Evolutionary conservation across 2,797 vertebrate species (phyloP).

Genomic region (Epinephelus awoara): DNA sequence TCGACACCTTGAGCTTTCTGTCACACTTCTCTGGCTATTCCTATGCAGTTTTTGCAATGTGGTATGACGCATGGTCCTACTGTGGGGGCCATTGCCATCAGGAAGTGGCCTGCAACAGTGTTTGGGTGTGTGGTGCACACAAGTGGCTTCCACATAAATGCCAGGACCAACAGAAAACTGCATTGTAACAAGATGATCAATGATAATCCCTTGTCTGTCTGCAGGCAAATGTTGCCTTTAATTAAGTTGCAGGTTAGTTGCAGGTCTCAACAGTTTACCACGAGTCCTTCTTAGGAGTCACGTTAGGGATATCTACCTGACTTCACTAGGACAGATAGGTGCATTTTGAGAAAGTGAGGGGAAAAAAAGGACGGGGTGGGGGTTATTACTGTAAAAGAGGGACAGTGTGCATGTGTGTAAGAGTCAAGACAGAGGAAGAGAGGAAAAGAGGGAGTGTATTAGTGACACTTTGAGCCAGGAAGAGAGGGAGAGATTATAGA

Average conservation of each 20-base stretch:
- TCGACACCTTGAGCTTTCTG: too few species aligned
- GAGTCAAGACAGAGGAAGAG: background rate
- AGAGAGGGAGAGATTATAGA: slow-evolving; percentile 39
- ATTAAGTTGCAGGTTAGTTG: background rate
- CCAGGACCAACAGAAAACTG: too few species aligned
- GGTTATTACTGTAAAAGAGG: background rate
- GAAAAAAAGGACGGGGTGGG: background rate
- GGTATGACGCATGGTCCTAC: too few species aligned
- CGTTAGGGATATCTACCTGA: background rate
- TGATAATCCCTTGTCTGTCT: background rate
- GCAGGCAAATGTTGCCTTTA: background rate
- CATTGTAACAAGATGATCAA: too few species aligned
- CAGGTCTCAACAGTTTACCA: slow-evolving; percentile 6
- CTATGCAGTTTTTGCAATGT: too few species aligned
- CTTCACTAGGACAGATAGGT: background rate
- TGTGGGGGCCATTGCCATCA: too few species aligned
- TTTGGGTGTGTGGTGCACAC: too few species aligned
- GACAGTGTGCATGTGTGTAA: background rate
- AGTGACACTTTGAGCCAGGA: slow-evolving; percentile 6
- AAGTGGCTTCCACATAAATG: too few species aligned
- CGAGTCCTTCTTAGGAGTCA: background rate
- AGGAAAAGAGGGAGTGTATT: slow-evolving; percentile 21
- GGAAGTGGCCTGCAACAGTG: too few species aligned
- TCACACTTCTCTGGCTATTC: too few species aligned
- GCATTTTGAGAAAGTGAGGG: background rate